These are phyloP conservation scores for Pegoplata infirma DNA, from an alignment of 2,888 invertebrate species.

Conservation along the genomic window DNA sequence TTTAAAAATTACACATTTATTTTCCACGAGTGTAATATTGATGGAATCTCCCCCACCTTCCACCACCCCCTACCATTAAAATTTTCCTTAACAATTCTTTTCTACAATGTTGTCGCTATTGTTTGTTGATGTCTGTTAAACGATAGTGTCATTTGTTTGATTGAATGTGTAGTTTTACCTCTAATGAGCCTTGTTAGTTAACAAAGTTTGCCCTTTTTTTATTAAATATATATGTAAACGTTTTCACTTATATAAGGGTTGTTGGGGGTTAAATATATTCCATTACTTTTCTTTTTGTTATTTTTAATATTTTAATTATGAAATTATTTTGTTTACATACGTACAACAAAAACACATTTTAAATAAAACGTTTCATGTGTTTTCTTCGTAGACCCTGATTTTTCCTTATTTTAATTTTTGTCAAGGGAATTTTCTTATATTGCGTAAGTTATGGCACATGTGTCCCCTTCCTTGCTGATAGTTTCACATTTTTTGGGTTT, in stretches of 20 bases:
- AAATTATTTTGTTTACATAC: constrained; percentile 48
- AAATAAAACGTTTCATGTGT: too few relatives aligned
- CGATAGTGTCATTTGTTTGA: constrained; percentile 48
- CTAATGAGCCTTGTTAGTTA: constrained; percentile 52
- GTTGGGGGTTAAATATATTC: constrained; percentile 8
- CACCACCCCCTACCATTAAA: not conserved
- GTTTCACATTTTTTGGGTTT: constrained; percentile 1
- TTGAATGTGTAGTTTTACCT: constrained; percentile 52
- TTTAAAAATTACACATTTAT: not conserved
- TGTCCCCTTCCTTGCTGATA: not conserved
- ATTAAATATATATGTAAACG: not conserved
- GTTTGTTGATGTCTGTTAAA: constrained; percentile 35
- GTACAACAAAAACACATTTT: constrained; percentile 2
- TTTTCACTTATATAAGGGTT: constrained; percentile 7
- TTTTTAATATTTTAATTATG: constrained; percentile 55
- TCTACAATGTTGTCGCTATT: constrained; percentile 11
- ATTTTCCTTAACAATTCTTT: not conserved
- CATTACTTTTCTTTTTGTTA: not conserved
- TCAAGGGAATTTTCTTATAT: constrained; percentile 24
- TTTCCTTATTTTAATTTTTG: not conserved
- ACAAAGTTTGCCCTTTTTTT: constrained; percentile 16
- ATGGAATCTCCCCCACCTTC: not conserved
- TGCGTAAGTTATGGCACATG: not conserved
- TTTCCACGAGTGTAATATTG: constrained; percentile 3
- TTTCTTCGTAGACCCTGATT: not conserved